phyloP scores from a whole-genome alignment of 1,140 invertebrate species.

The Maconellicoccus hirsutus region DNA sequence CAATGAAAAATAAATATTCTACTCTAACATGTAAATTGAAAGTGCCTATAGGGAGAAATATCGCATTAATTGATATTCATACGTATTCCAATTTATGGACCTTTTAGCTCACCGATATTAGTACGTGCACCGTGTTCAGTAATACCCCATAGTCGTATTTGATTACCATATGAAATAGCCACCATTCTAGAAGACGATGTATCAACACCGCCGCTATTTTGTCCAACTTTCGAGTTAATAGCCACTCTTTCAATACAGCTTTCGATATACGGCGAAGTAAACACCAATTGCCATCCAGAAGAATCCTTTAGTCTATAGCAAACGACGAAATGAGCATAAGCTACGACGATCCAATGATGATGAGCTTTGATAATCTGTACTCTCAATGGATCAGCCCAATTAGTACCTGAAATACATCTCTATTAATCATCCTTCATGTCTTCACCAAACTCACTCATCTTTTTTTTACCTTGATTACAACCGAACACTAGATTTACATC shows the following conservation, averaged over 20 bases:
- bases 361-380: slow-evolving; percentile 93
- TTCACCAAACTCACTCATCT: slow-evolving; percentile 11
- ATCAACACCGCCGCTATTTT: slow-evolving; percentile 39
- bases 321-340: slow-evolving; percentile 88
- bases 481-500: slow-evolving; percentile 56
- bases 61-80: background rate
- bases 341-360: slow-evolving; percentile 95
- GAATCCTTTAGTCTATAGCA: slow-evolving; percentile 94
- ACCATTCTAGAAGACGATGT: slow-evolving; percentile 61
- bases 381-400: slow-evolving; percentile 70
- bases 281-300: slow-evolving; percentile 88
- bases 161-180: slow-evolving; percentile 71
- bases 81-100: background rate
- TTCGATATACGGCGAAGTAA: slow-evolving; percentile 85
- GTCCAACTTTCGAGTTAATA: slow-evolving; percentile 83
- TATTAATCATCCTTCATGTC: slow-evolving; percentile 40
- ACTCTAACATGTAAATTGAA: slow-evolving; percentile 87
- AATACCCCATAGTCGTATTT: slow-evolving; percentile 81
- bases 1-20: slow-evolving; percentile 94
- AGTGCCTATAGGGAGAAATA: slow-evolving; percentile 42
- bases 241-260: slow-evolving; percentile 81
- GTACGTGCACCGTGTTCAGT: slow-evolving; percentile 62
- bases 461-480: slow-evolving; percentile 41
- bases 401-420: too few species aligned
- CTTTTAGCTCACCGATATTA: slow-evolving; percentile 53